Evolutionary conservation across 1,140 invertebrate genomes (phyloP).

Genomic region (Globodera rostochiensis): DNA sequence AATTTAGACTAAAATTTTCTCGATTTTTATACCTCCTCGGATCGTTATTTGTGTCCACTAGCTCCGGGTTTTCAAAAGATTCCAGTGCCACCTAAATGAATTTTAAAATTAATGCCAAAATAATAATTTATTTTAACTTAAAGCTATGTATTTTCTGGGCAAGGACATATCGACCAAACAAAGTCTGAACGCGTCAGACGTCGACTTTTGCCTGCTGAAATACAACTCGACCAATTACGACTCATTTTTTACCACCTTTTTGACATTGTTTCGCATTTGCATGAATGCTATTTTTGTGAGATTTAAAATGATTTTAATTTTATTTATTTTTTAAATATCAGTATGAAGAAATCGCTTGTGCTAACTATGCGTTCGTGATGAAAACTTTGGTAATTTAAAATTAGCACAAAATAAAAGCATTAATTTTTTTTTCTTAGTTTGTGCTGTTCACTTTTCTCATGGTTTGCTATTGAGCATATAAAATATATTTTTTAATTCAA

Average conservation of each 20-base stretch:
- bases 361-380: conserved; percentile 84
- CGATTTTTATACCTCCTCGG: no score
- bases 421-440: conserved; percentile 61
- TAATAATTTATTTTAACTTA: conserved; percentile 43
- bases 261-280: conserved; percentile 96
- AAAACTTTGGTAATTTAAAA: conserved; percentile 81
- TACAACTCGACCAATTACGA: conserved; percentile 78
- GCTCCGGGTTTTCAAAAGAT: no score
- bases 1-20: no score
- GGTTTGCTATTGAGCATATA: conserved; percentile 68
- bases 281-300: conserved; percentile 94
- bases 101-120: no score
- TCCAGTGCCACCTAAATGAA: no score
- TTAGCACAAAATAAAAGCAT: no score
- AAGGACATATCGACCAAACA: conserved; percentile 77
- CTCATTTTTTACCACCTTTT: conserved; percentile 80
- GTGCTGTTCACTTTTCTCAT: conserved; percentile 92
- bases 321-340: conserved; percentile 66
- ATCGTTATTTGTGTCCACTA: no score
- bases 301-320: conserved; percentile 35
- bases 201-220: conserved; percentile 64
- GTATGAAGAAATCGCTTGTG: conserved; percentile 86
- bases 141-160: conserved; percentile 91
- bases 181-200: conserved; percentile 68
- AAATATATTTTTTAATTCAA: not conserved